Percentiles rank a stretch among this genome's conserved stretches.
Conservation (phyloP, 1,140 invertebrate genomes). For the Caerostris darwini region DNA sequence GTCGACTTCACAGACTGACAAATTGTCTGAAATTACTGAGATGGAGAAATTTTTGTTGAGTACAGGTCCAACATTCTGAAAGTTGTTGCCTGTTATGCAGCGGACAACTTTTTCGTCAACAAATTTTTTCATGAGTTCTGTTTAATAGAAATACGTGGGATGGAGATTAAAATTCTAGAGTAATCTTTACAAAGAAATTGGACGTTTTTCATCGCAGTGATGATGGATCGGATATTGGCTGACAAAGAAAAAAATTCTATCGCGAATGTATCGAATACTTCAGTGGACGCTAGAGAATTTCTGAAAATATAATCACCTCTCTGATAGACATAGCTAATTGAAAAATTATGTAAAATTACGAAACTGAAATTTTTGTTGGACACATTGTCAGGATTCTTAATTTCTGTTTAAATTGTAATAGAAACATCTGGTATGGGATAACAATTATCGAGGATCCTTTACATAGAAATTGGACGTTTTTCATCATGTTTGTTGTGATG, state of each 20-base stretch:
- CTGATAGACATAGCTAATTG: not conserved
- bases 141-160: not conserved
- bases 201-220: no score
- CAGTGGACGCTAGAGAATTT: not conserved
- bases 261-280: not conserved
- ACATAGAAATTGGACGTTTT: no score
- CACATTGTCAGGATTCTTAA: not conserved
- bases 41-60: not conserved
- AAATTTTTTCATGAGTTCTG: not conserved
- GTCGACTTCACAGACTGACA: not conserved
- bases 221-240: not conserved
- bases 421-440: no score
- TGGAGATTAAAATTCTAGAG: no score
- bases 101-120: not conserved
- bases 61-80: not conserved
- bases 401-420: not conserved
- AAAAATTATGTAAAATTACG: slow-evolving; percentile 7
- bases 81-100: not conserved
- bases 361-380: not conserved
- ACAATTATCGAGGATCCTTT: no score
- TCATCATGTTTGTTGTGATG: no score
- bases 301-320: not conserved
- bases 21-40: slow-evolving; percentile 14
- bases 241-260: not conserved
- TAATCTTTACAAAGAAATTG: no score